phyloP scores from a whole-genome alignment of 2,888 invertebrate species.

The Epiblema foenella region DNA sequence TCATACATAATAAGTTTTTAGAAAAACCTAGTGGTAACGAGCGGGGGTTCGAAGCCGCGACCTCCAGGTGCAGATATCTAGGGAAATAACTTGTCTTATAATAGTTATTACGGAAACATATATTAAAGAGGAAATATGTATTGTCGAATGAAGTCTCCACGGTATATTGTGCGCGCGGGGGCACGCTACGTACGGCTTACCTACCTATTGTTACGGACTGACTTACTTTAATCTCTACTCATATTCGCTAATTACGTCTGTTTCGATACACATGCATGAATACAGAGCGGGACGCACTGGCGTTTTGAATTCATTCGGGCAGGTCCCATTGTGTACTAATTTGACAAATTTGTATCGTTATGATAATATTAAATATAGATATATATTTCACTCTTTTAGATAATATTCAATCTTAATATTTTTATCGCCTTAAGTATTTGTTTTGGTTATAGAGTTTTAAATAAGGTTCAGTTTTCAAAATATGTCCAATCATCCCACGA shows the following conservation, averaged over 20 bases:
- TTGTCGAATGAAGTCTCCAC: constrained; percentile 15
- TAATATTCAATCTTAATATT: neutral
- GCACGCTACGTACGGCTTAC: constrained; percentile 65
- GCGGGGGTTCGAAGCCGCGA: no score
- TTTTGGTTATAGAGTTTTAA: neutral
- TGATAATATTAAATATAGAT: no score
- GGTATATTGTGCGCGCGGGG: constrained; percentile 51
- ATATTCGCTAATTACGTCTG: constrained; percentile 68
- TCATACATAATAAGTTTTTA: no score
- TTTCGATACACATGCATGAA: constrained; percentile 44
- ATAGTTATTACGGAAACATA: neutral
- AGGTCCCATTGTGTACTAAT: neutral
- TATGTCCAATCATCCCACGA: neutral
- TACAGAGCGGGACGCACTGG: neutral
- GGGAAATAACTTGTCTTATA: neutral
- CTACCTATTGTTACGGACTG: constrained; percentile 56
- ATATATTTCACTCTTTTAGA: no score
- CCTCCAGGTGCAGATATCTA: no score
- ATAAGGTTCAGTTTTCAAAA: neutral
- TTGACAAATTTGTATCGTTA: neutral
- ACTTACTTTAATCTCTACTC: constrained; percentile 67
- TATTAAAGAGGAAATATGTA: neutral
- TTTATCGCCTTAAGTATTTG: neutral
- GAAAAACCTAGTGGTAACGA: no score
- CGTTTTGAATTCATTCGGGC: neutral